A percentile compares a stretch with the other conserved stretches of the same genome.
These are phyloP conservation scores for Hydractinia symbiolongicarpus DNA, from an alignment of 30 jellyfish, hydroid and myxozoan species.

Conservation along the genomic window DNA sequence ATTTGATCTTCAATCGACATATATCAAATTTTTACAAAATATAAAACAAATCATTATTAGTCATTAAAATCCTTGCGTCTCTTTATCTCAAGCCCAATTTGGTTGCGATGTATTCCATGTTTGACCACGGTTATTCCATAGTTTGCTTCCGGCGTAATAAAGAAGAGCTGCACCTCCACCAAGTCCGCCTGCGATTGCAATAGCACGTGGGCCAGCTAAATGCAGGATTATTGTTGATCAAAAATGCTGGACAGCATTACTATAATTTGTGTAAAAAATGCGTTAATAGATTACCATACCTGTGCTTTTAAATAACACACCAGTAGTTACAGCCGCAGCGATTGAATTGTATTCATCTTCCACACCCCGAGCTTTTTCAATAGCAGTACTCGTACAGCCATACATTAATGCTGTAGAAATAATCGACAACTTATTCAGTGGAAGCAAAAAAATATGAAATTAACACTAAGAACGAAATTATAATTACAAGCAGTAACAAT, in stretches of 20 bases:
- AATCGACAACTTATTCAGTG: background rate
- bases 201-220: slow-evolving; percentile 89
- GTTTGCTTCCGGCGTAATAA: slow-evolving; percentile 58
- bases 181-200: slow-evolving; percentile 78
- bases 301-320: slow-evolving; percentile 81
- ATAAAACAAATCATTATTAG: too few species aligned
- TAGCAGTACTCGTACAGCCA: slow-evolving; percentile 74
- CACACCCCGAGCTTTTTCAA: slow-evolving; percentile 79
- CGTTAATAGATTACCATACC: slow-evolving; percentile 25
- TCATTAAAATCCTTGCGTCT: too few species aligned
- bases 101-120: slow-evolving; percentile 89
- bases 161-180: slow-evolving; percentile 86
- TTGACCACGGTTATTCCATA: slow-evolving; percentile 94
- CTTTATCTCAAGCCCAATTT: slow-evolving; percentile 75
- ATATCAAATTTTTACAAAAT: too few species aligned
- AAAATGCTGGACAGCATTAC: background rate
- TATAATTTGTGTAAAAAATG: background rate
- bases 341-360: slow-evolving; percentile 84
- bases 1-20: too few species aligned
- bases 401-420: slow-evolving; percentile 69
- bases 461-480: too few species aligned
- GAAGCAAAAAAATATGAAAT: background rate
- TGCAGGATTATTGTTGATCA: background rate
- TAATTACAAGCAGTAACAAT: too few species aligned
- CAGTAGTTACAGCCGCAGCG: slow-evolving; percentile 93